Evolutionary conservation across 2,888 invertebrate species (phyloP).

Genomic region (Arctia plantaginis): DNA sequence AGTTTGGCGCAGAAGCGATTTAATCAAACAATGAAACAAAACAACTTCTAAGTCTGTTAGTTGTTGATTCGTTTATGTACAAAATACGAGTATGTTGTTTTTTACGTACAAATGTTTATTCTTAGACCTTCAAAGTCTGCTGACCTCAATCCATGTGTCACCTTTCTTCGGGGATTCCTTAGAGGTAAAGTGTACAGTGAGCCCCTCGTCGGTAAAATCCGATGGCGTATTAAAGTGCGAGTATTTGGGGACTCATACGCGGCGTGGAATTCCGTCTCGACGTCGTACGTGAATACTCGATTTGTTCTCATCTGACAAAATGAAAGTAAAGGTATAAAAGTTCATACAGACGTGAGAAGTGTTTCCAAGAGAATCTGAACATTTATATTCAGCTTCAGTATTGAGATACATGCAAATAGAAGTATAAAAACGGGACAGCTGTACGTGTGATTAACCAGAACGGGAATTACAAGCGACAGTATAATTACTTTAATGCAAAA

Average conservation of each 20-base stretch:
- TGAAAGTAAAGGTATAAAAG: not conserved
- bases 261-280: not conserved
- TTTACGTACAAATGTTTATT: not conserved
- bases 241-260: not conserved
- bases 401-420: not conserved
- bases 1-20: not conserved
- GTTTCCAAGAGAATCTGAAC: not conserved
- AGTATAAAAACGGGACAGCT: not conserved
- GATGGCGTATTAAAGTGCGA: not conserved
- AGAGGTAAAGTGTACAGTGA: not conserved
- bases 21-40: not conserved
- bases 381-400: not conserved
- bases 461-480: not conserved
- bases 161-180: not conserved
- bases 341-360: not conserved
- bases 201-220: not conserved
- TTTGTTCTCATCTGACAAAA: not conserved
- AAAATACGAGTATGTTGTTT: not conserved
- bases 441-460: not conserved
- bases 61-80: not conserved
- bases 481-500: not conserved
- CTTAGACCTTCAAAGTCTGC: not conserved
- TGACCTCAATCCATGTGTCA: not conserved
- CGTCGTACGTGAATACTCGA: not conserved
- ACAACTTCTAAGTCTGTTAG: not conserved